phyloP scores from a whole-genome alignment of 2,113 vertebrate genomes.

The Eretmochelys imbricata region DNA sequence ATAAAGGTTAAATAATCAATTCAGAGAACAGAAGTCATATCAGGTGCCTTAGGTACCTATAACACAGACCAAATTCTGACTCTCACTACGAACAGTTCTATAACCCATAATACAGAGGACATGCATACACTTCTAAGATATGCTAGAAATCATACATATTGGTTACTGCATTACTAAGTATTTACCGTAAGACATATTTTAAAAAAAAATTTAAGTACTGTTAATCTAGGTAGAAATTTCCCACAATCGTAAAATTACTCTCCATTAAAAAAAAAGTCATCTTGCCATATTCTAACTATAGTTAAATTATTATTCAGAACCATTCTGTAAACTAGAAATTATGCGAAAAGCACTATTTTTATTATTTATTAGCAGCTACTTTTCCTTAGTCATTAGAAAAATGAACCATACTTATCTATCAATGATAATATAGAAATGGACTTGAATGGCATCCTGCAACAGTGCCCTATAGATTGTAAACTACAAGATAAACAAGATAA shows the following conservation, averaged over 20 bases:
- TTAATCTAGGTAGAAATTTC: background rate
- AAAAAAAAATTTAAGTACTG: background rate
- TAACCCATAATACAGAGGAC: too few relatives aligned
- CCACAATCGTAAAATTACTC: rapidly evolving
- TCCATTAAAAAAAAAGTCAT: background rate
- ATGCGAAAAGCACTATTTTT: background rate
- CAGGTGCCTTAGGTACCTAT: too few relatives aligned
- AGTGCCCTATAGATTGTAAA: background rate
- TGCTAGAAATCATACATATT: too few relatives aligned
- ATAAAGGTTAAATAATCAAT: background rate
- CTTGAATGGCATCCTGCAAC: background rate
- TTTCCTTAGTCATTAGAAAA: background rate
- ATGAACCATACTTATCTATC: background rate
- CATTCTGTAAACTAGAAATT: background rate
- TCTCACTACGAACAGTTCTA: background rate
- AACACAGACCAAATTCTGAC: background rate
- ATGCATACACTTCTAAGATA: too few relatives aligned
- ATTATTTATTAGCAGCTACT: background rate
- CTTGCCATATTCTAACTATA: background rate
- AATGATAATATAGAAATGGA: rapidly evolving
- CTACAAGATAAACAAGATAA: background rate
- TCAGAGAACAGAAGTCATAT: background rate
- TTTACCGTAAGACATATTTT: background rate
- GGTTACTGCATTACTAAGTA: too few relatives aligned
- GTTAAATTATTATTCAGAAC: background rate